These are phyloP conservation scores for Helleia helle DNA, from an alignment of 2,888 invertebrate species.

Conservation along the genomic window DNA sequence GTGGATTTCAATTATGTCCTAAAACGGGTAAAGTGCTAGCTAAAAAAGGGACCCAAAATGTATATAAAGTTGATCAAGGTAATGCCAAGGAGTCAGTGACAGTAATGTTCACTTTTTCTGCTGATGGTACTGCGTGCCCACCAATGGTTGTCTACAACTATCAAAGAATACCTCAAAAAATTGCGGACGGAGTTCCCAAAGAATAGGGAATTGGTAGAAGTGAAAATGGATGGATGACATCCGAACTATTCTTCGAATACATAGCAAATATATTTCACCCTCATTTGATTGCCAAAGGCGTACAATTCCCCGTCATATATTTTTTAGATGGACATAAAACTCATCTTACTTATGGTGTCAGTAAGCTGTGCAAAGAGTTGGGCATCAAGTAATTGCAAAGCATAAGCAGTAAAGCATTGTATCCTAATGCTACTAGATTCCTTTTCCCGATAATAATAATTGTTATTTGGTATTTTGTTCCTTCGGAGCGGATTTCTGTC, in stretches of 20 bases:
- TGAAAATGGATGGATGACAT: constrained; percentile 33
- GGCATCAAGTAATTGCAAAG: constrained; percentile 23
- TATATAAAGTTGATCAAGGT: constrained; percentile 22
- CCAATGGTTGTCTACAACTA: constrained; percentile 26
- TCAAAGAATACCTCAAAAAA: constrained; percentile 25
- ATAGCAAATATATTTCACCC: constrained; percentile 26
- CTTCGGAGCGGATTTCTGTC: too few relatives aligned
- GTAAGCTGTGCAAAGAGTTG: constrained; percentile 22
- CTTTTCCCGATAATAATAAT: too few relatives aligned
- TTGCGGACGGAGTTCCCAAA: constrained; percentile 20
- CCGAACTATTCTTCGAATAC: constrained; percentile 28
- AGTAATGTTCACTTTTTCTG: constrained; percentile 27
- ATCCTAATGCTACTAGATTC: constrained; percentile 22
- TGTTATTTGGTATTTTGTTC: too few relatives aligned
- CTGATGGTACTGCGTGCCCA: constrained; percentile 20
- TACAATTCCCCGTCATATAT: constrained; percentile 5
- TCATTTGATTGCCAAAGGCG: constrained; percentile 18
- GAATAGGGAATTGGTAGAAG: constrained; percentile 27
- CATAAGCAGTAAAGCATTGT: constrained; percentile 26
- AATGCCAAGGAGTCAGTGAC: constrained; percentile 24
- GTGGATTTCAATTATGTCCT: constrained; percentile 19
- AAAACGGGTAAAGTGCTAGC: constrained; percentile 20
- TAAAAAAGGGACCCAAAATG: constrained; percentile 24
- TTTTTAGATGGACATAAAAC: constrained; percentile 21
- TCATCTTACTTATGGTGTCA: constrained; percentile 24